Evolutionary conservation across 1,140 invertebrate species (phyloP).

Genomic region (Bombus vancouverensis): DNA sequence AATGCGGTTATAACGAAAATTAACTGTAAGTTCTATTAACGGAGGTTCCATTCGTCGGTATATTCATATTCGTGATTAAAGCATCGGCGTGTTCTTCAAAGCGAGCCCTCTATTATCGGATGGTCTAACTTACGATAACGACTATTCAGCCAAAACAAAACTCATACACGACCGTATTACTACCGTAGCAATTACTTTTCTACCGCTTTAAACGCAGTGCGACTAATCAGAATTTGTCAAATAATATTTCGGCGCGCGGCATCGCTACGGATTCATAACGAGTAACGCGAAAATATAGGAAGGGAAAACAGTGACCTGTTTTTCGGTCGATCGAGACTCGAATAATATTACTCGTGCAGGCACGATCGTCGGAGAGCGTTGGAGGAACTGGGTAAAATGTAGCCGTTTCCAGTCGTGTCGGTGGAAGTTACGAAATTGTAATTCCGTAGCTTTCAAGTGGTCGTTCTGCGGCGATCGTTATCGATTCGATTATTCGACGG

Average conservation of each 20-base stretch:
- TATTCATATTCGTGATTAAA: not conserved
- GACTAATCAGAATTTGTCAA: constrained; percentile 3
- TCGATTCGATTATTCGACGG: constrained; percentile 31
- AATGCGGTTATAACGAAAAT: not conserved
- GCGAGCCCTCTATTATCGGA: not conserved
- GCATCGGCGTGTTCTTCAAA: not conserved
- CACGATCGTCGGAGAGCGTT: not conserved
- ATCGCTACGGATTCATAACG: not conserved
- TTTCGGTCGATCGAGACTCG: constrained; percentile 10
- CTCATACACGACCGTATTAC: too few species aligned
- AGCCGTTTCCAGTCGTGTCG: constrained; percentile 14
- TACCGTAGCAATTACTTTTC: not conserved
- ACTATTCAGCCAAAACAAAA: not conserved
- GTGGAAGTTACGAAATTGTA: constrained; percentile 9
- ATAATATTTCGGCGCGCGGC: not conserved
- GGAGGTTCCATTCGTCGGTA: not conserved
- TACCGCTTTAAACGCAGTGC: not conserved
- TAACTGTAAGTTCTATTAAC: not conserved
- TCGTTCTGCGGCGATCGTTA: constrained; percentile 25
- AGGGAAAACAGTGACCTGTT: constrained; percentile 13
- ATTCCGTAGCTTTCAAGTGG: constrained; percentile 17
- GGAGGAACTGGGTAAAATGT: not conserved
- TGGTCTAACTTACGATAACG: not conserved
- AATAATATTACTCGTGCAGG: not conserved
- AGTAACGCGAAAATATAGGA: not conserved